Evolutionary conservation across 2,797 vertebrate species (phyloP), one percentile per base, ranked within the genome.

Genomic region (Rhinogobio ventralis): DNA sequence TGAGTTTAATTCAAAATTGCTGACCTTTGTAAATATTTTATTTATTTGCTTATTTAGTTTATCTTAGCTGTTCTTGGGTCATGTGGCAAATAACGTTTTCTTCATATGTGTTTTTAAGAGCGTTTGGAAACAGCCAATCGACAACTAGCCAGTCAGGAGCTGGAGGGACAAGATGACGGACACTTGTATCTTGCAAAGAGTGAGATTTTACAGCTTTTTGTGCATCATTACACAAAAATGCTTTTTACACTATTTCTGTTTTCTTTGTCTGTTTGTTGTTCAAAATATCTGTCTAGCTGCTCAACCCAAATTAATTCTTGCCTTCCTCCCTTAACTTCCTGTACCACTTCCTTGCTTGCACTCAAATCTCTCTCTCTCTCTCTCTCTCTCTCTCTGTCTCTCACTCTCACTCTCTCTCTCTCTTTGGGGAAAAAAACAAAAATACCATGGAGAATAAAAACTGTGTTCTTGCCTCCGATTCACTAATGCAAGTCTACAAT

Each of bases 61-160:
- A 39, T 39, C 19, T 53, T 5, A 42, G 13, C 19, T 73, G 19
- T 60, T 46, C 14, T 53, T 45, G 20, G 30, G 69, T 46, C 46
- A 55, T 45, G 57, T 66, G 45, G 14, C 14, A 74, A 13, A 73
- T 46, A 64, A 17, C 80, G 76, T 89, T 90, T 75, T 91, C 90
- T 3, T 85, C 75, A 77, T 28, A 62, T 93, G 89, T 93, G 87
- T 89, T 93, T 89, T 89, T n/a, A 88, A 97, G 96, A 96, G 82
- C 94, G 96, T 25, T 93, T 97, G 79, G 96, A 97, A 92, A 96
- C 96, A 0, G 96, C 96, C 90, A 96, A 95, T 83, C 95, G 94
- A 91, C 96, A 97, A 83, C 93, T 96, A 30, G 95, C 95, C 86
- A 95, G 92, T 93, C 91, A 94, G 71, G 96, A 96, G 49, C 92